Conservation (phyloP, 1,140 invertebrate genomes). For the Pseudomyrmex pallidus region DNA sequence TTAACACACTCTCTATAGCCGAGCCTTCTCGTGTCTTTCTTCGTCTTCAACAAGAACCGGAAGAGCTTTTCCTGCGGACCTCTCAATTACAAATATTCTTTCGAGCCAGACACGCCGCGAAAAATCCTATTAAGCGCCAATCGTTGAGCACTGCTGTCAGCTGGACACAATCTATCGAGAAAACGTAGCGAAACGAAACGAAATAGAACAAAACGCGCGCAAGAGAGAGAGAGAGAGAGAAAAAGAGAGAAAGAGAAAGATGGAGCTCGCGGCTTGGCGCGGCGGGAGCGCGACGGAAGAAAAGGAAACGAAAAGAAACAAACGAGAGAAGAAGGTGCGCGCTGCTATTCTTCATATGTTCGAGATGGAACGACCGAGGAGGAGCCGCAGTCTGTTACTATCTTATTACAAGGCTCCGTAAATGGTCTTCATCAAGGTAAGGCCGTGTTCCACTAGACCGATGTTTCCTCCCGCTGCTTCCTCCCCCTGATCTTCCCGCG, state of each 20-base stretch:
- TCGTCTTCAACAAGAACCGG: not conserved
- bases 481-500: not conserved
- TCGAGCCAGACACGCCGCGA: slow-evolving; percentile 11
- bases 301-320: slow-evolving; percentile 50
- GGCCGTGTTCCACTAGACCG: slow-evolving; percentile 65
- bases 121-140: slow-evolving; percentile 25
- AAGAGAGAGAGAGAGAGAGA: not conserved
- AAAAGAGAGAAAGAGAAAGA: not conserved
- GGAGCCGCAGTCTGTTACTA: slow-evolving; percentile 71
- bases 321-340: slow-evolving; percentile 26
- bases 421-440: slow-evolving; percentile 77
- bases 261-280: not conserved
- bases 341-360: slow-evolving; percentile 46
- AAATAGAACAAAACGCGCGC: slow-evolving; percentile 15
- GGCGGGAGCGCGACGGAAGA: not conserved
- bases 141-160: not conserved
- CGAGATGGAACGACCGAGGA: slow-evolving; percentile 50
- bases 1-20: not conserved
- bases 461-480: slow-evolving; percentile 45
- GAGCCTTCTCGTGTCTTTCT: slow-evolving; percentile 7
- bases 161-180: slow-evolving; percentile 4
- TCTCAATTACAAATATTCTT: slow-evolving; percentile 39
- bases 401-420: slow-evolving; percentile 76
- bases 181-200: slow-evolving; percentile 25
- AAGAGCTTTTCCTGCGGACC: not conserved